Evolutionary conservation across 2,113 vertebrate species (phyloP), one percentile per base, ranked within the genome.

Genomic region (Pristiophorus japonicus): DNA sequence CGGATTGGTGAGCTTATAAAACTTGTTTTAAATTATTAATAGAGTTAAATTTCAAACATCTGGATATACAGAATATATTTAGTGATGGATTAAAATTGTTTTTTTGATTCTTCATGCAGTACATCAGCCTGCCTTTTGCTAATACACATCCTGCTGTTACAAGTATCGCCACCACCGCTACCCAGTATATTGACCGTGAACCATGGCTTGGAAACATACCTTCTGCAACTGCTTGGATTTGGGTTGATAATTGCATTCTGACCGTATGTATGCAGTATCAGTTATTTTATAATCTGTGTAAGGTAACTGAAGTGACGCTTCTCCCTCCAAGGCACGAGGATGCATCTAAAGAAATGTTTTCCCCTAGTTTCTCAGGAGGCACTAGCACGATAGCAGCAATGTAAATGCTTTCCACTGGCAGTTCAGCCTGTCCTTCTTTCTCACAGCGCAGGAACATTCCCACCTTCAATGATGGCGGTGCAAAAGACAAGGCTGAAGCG

Each of bases 91-190:
- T 67, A 67, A 70, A 24, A 94, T 70, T 94, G 22, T 94, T 94
- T 45, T 65, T 94, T 94, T 66, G 45, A 3, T 94, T 97, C 95
- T 97, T 95, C 22, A 97, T 96, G 7, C 96, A 99, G 99, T 99
- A 99, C 98, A 97, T 99, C 97, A 99, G 99, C 3, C 98, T 99
- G 96, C 99, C 99, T 95, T 99, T 99, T 91, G 99, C 99, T 0
- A 96, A 99, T 97, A 98, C 97, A 95, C 98, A 99, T 96, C 98
- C 98, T 95, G 99, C 98, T 18, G 99, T 99, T 96, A 96, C 98
- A 11, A 98, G 98, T 97, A 99, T 99, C 75, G 97, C 97, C 3
- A 95, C 98, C 95, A 98, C 99, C 0, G 98, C 99, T 90, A 97
- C 98, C 30, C 97, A 98, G n/a, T 81, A 96, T 0, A 97, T 98